Conservation (phyloP, 2,888 invertebrate genomes). For the Leptura quadrifasciata region DNA sequence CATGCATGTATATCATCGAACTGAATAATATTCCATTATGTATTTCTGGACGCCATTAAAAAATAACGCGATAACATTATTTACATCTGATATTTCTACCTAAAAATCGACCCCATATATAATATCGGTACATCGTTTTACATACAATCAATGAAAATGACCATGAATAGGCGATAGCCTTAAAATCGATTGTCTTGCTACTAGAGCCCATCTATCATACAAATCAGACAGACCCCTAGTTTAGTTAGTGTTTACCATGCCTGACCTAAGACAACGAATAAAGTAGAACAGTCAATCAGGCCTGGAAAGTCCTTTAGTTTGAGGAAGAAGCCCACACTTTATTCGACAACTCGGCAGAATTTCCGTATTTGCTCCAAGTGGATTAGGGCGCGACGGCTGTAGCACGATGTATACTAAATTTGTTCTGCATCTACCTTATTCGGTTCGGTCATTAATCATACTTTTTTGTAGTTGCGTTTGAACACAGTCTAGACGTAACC, state of each 20-base stretch:
- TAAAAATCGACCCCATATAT: not conserved
- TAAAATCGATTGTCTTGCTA: constrained; percentile 17
- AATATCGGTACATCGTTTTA: not conserved
- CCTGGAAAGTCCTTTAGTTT: constrained; percentile 21
- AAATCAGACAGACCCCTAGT: constrained; percentile 26
- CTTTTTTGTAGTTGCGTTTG: constrained; percentile 12
- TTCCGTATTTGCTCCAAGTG: constrained; percentile 10
- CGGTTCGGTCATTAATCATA: constrained; percentile 16
- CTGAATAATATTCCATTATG: too few species aligned
- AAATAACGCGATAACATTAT: too few species aligned
- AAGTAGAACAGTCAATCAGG: constrained; percentile 28
- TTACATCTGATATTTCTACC: too few species aligned
- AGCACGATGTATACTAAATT: constrained; percentile 20
- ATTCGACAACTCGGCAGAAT: not conserved
- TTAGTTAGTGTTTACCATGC: constrained; percentile 25
- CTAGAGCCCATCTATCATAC: constrained; percentile 24
- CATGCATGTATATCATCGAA: too few species aligned
- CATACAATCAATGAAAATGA: constrained; percentile 16
- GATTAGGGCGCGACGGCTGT: constrained; percentile 3
- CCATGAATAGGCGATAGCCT: not conserved
- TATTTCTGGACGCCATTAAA: too few species aligned
- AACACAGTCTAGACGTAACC: not conserved
- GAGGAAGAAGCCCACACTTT: not conserved
- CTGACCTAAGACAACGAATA: constrained; percentile 37
- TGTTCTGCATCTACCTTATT: constrained; percentile 13